These are phyloP conservation scores for Drosophila bunnanda DNA, from an alignment of 2,888 invertebrate species.

Conservation along the genomic window DNA sequence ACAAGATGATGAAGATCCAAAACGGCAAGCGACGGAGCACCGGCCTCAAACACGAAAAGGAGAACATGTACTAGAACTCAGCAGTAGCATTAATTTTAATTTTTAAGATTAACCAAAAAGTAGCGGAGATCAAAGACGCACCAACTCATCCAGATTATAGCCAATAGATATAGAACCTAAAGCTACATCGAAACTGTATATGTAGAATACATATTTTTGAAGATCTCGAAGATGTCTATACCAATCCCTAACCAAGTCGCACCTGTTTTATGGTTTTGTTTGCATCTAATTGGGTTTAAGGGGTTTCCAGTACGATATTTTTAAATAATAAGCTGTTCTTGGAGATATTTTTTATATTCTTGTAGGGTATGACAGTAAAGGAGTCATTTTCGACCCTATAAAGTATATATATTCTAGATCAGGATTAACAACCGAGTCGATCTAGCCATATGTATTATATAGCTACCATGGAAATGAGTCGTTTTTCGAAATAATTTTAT, in stretches of 20 bases:
- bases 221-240: conserved; percentile 40
- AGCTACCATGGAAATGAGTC: too few relatives aligned
- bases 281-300: not conserved
- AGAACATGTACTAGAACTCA: conserved; percentile 56
- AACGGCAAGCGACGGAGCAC: conserved; percentile 66
- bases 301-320: not conserved
- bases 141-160: conserved; percentile 8
- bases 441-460: too few relatives aligned
- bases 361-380: too few relatives aligned
- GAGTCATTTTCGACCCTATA: too few relatives aligned
- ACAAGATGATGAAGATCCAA: conserved; percentile 86
- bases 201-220: conserved; percentile 24
- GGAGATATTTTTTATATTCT: too few relatives aligned
- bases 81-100: not conserved
- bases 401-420: not conserved
- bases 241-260: conserved; percentile 29
- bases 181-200: conserved; percentile 12
- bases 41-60: conserved; percentile 61
- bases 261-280: conserved; percentile 9
- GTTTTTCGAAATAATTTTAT: too few relatives aligned
- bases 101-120: conserved; percentile 32
- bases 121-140: not conserved
- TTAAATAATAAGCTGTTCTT: too few relatives aligned
- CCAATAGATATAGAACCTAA: conserved; percentile 20
- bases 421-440: too few relatives aligned